phyloP scores from a whole-genome alignment of 2,113 vertebrate genomes.

The Plectropomus leopardus region DNA sequence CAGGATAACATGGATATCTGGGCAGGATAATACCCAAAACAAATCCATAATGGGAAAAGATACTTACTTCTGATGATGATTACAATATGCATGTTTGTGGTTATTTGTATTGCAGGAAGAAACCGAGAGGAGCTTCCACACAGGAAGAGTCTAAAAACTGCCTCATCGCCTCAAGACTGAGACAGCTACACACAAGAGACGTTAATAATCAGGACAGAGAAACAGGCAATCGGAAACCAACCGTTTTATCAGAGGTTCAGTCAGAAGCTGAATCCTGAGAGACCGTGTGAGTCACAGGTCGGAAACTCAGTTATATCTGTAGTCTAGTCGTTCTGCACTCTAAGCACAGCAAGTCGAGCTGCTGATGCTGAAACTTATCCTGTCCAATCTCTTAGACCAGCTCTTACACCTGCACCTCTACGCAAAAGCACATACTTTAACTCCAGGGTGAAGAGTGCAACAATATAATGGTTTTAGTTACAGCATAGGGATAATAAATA shows the following conservation, averaged over 20 bases:
- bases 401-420: not conserved
- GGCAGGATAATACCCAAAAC: not conserved
- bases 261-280: conserved; percentile 9
- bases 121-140: not conserved
- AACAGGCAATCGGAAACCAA: not conserved
- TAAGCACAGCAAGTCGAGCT: conserved; percentile 7
- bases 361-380: conserved; percentile 23
- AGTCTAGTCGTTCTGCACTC: conserved; percentile 19
- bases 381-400: conserved; percentile 18
- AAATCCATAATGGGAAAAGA: not conserved
- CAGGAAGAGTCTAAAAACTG: not conserved
- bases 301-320: conserved; percentile 28
- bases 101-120: not conserved
- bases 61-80: not conserved
- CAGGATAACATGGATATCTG: too few species aligned
- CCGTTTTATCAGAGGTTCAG: conserved; percentile 40
- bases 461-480: conserved; percentile 2
- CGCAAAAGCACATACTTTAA: not conserved
- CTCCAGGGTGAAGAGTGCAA: not conserved
- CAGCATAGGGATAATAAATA: not conserved
- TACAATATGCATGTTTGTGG: not conserved
- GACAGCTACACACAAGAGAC: not conserved
- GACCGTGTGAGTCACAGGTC: conserved; percentile 4
- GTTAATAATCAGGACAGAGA: conserved; percentile 1
- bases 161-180: not conserved